phyloP scores from a whole-genome alignment of 2,797 vertebrate genomes.

The Tokudaia muenninki region DNA sequence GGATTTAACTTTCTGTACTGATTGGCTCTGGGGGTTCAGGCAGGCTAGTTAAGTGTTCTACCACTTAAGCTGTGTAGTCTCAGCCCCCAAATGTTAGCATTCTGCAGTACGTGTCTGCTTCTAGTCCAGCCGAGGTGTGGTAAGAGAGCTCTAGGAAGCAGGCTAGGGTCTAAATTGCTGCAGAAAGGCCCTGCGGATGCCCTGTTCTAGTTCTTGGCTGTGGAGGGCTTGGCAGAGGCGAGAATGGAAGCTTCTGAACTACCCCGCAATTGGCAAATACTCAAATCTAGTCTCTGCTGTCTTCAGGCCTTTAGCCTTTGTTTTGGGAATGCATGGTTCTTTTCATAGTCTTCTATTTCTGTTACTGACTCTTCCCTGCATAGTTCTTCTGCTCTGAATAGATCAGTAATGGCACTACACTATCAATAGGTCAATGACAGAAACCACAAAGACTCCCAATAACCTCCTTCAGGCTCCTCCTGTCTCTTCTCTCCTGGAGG shows the following conservation, averaged over 20 bases:
- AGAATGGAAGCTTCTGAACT: background rate
- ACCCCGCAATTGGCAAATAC: too few relatives aligned
- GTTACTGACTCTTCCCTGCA: constrained; percentile 18
- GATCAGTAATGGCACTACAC: background rate
- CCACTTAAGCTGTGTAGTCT: background rate
- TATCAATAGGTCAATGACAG: background rate
- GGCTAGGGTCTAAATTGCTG: background rate
- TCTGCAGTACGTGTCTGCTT: background rate
- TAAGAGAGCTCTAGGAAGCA: background rate
- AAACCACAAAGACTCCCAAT: background rate
- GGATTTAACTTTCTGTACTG: background rate
- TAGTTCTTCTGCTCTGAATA: constrained; percentile 40
- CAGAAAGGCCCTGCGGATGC: background rate
- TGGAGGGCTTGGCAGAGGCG: background rate
- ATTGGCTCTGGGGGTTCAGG: background rate
- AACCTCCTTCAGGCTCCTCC: background rate
- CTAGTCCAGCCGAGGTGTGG: background rate
- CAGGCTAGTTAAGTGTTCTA: background rate
- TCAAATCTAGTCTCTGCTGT: background rate
- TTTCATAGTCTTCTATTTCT: constrained; percentile 17
- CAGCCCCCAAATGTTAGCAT: background rate
- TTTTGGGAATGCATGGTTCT: background rate
- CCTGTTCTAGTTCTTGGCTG: background rate
- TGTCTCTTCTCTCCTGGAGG: background rate
- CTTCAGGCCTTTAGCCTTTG: background rate